A percentile compares a stretch with the other conserved stretches of the same genome.
Conservation (phyloP, 2,113 vertebrate genomes). For the Paedocypris sp. region DNA sequence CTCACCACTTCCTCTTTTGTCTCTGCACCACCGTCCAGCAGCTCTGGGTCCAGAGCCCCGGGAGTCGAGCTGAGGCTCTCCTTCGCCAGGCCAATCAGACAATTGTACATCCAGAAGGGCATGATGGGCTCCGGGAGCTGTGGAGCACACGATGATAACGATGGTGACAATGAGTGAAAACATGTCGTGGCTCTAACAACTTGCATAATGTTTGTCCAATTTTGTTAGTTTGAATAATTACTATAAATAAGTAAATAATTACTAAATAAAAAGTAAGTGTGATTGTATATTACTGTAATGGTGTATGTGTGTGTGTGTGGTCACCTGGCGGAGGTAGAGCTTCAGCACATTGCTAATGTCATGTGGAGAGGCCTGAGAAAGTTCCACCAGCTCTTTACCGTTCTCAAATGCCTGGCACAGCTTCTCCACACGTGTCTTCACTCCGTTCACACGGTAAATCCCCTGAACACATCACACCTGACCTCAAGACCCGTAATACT, state of each 20-base stretch:
- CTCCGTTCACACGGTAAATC: constrained; percentile 90
- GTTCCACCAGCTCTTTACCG: constrained; percentile 85
- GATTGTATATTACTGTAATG: no score
- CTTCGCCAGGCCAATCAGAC: constrained; percentile 86
- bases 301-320: no score
- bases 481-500: not conserved
- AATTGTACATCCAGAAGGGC: constrained; percentile 80
- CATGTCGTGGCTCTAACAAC: no score
- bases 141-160: not conserved
- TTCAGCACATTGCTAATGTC: constrained; percentile 95
- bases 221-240: no score
- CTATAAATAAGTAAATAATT: no score
- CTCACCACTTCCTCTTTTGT: constrained; percentile 56
- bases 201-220: no score
- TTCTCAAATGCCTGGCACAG: constrained; percentile 95
- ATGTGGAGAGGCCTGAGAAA: constrained; percentile 84
- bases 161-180: no score
- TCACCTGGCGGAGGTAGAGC: constrained; percentile 90
- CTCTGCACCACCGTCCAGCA: constrained; percentile 57
- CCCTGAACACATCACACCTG: constrained; percentile 57
- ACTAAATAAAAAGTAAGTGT: no score
- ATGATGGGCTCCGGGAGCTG: constrained; percentile 90
- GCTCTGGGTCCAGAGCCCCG: constrained; percentile 46
- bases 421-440: constrained; percentile 94
- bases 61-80: constrained; percentile 68